Percentiles rank a stretch among this genome's conserved stretches.
These are phyloP conservation scores for Malacoraja senta DNA, from an alignment of 2,797 vertebrate species.

Conservation along the genomic window DNA sequence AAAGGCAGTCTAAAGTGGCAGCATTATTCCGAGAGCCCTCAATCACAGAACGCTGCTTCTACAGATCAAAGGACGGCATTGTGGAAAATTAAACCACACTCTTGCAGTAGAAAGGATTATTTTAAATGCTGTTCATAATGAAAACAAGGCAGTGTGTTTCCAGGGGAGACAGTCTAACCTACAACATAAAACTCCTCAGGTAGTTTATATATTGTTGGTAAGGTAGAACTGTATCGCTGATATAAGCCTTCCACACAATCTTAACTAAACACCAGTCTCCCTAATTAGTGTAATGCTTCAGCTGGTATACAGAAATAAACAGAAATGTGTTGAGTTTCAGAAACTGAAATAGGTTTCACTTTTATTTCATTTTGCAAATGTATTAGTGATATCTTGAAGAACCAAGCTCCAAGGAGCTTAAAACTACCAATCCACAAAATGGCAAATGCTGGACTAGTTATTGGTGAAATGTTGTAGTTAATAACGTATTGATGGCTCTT, in stretches of 20 bases:
- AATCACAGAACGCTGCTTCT: background rate
- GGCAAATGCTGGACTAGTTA: background rate
- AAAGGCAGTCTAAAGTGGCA: background rate
- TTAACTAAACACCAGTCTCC: background rate
- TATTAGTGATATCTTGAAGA: background rate
- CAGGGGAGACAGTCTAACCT: background rate
- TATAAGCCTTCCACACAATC: background rate
- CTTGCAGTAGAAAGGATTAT: background rate
- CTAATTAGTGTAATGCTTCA: background rate
- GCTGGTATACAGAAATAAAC: background rate
- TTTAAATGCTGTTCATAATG: background rate
- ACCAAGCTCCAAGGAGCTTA: too few relatives aligned
- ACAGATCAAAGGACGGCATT: conserved; percentile 13
- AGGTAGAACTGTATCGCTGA: background rate
- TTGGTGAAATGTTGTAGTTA: background rate
- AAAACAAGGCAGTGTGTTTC: background rate
- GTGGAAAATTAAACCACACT: background rate
- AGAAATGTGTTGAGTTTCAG: background rate
- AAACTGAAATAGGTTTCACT: background rate
- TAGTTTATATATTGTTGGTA: background rate
- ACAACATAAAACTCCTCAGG: background rate
- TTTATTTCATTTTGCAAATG: background rate
- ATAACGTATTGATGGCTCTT: background rate
- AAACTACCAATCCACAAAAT: background rate
- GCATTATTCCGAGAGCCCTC: conserved; percentile 7